These are phyloP conservation scores for Patella vulgata DNA, from an alignment of 1,140 invertebrate species.

Conservation along the genomic window DNA sequence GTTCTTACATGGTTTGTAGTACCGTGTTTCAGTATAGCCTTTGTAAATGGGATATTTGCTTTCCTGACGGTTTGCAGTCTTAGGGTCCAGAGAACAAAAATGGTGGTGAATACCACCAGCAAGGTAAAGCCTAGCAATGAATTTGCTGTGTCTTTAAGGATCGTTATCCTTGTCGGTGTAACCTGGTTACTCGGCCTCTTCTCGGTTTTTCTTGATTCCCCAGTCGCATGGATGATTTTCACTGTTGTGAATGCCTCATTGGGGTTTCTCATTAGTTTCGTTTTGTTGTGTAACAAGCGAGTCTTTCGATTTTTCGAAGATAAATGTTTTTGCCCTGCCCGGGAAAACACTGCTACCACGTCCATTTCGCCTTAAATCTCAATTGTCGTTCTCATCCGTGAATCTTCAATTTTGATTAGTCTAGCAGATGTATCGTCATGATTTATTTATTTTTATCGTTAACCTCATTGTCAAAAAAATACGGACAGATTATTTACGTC, in stretches of 20 bases:
- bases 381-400: no score
- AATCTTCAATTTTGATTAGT: no score
- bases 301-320: slow-evolving; percentile 5
- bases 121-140: background rate
- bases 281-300: slow-evolving; percentile 21
- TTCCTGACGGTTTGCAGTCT: background rate
- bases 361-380: no score
- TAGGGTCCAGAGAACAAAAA: background rate
- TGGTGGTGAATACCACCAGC: background rate
- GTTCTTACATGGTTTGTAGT: slow-evolving; percentile 21
- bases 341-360: no score
- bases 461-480: no score
- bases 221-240: slow-evolving; percentile 25
- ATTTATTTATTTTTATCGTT: no score
- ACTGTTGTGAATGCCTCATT: slow-evolving; percentile 32
- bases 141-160: slow-evolving; percentile 15
- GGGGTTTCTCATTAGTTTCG: slow-evolving; percentile 27
- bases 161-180: slow-evolving; percentile 31
- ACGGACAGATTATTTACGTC: no score
- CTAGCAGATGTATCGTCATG: no score
- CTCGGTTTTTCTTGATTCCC: slow-evolving; percentile 13
- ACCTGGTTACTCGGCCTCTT: slow-evolving; percentile 35
- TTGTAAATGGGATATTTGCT: background rate
- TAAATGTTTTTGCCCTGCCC: background rate
- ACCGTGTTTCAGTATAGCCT: background rate